phyloP scores from a whole-genome alignment of 2,888 invertebrate species.

The Leucania comma region DNA sequence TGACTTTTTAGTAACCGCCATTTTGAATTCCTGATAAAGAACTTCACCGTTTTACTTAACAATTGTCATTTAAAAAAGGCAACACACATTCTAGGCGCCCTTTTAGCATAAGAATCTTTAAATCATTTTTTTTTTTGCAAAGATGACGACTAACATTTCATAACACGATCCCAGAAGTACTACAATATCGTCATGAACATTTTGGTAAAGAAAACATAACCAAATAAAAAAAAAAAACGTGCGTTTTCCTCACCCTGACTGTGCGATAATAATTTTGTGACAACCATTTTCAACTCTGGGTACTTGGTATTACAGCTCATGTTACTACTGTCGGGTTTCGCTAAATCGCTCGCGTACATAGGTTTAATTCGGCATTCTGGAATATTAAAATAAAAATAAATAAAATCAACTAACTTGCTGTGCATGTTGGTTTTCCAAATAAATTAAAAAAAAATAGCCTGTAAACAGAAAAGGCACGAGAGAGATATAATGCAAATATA shows the following conservation, averaged over 20 bases:
- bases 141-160: background rate
- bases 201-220: slow-evolving; percentile 25
- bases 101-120: no score
- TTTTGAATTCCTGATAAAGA: no score
- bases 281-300: slow-evolving; percentile 87
- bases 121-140: no score
- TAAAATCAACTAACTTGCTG: slow-evolving; percentile 59
- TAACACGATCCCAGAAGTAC: background rate
- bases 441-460: background rate
- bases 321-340: slow-evolving; percentile 69
- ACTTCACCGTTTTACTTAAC: no score
- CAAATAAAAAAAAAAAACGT: slow-evolving; percentile 38
- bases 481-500: no score
- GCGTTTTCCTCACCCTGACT: slow-evolving; percentile 81
- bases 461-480: background rate
- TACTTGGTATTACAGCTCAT: slow-evolving; percentile 74
- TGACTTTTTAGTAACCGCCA: no score
- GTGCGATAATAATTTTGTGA: slow-evolving; percentile 85
- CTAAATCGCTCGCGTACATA: slow-evolving; percentile 74
- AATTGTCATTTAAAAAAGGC: no score
- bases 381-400: slow-evolving; percentile 72
- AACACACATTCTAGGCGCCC: no score
- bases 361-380: slow-evolving; percentile 79
- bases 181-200: background rate
- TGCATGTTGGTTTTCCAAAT: slow-evolving; percentile 32